A percentile compares a stretch with the other conserved stretches of the same genome.
Evolutionary conservation across 2,888 invertebrate genomes (phyloP).

Genomic region (Therioaphis trifolii): DNA sequence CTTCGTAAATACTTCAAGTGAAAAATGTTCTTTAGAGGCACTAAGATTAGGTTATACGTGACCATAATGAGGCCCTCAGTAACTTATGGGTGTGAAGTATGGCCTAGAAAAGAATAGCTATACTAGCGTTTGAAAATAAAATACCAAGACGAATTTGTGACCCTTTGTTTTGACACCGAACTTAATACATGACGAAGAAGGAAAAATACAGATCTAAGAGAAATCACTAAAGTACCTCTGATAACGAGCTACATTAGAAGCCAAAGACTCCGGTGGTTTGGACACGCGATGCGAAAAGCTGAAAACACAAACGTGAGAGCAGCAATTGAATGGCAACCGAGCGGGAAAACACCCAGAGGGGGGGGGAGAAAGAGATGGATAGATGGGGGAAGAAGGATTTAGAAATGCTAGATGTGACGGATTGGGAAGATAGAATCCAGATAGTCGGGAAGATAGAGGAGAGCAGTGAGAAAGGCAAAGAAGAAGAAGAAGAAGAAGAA

Average conservation of each 20-base stretch:
- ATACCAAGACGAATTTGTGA: no score
- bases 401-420: neutral
- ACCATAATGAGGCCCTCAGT: no score
- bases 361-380: neutral
- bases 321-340: neutral
- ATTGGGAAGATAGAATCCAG: conserved; percentile 1
- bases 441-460: no score
- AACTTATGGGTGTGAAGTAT: no score
- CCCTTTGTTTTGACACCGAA: no score
- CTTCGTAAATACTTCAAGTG: no score
- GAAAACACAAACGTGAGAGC: neutral
- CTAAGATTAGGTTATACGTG: no score
- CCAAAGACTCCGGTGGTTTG: neutral
- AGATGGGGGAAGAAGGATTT: no score
- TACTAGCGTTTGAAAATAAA: neutral
- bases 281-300: neutral
- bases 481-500: no score
- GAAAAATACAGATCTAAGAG: neutral
- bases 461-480: no score
- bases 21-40: no score
- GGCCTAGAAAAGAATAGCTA: neutral
- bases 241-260: neutral
- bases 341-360: neutral
- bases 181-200: neutral
- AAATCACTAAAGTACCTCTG: neutral